These are phyloP conservation scores for Lateolabrax maculatus DNA, from an alignment of 2,797 vertebrate species.

Conservation along the genomic window DNA sequence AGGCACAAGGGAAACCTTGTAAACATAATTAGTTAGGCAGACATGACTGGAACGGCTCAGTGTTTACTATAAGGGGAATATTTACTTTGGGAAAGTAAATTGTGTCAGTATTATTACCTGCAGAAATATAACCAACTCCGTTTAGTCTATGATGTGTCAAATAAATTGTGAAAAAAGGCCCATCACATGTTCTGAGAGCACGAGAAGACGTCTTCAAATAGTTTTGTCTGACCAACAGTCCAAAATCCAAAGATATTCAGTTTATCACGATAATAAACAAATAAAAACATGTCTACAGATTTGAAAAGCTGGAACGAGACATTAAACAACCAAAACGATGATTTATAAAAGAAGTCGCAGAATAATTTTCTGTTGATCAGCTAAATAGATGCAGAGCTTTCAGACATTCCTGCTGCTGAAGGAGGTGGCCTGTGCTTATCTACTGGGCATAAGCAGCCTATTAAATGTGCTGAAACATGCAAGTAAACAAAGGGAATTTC, in stretches of 20 bases:
- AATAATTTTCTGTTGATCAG: background rate
- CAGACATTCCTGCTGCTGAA: background rate
- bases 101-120: background rate
- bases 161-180: background rate
- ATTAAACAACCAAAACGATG: background rate
- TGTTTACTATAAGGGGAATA: conserved; percentile 29
- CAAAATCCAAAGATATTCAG: background rate
- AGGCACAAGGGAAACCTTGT: conserved; percentile 48
- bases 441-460: conserved; percentile 7
- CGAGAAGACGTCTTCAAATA: too few relatives aligned
- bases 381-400: background rate
- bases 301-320: background rate
- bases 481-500: conserved; percentile 72
- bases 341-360: background rate
- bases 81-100: conserved; percentile 4
- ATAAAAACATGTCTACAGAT: background rate
- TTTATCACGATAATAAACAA: background rate
- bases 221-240: background rate
- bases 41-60: background rate
- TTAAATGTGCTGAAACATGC: conserved; percentile 60
- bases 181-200: too few relatives aligned
- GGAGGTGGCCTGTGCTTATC: conserved; percentile 42
- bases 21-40: conserved; percentile 58
- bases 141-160: background rate
- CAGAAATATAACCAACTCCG: background rate